phyloP scores from a whole-genome alignment of 2,797 vertebrate species.

The Trachurus trachurus region DNA sequence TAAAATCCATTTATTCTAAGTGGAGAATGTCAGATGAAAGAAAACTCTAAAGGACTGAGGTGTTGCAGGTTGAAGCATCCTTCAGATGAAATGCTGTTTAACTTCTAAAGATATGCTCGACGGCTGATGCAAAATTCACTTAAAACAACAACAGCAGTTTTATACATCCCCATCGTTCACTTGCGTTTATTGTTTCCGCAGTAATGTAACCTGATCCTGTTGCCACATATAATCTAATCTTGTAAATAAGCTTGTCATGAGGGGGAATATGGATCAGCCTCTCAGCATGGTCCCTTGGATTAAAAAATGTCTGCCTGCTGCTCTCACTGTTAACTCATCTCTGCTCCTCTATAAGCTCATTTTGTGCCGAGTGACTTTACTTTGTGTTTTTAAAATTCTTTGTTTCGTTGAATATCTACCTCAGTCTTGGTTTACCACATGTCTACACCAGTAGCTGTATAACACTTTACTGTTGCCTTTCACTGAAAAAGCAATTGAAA shows the following conservation, averaged over 20 bases:
- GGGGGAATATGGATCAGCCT: constrained; percentile 66
- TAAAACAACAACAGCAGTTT: constrained; percentile 21
- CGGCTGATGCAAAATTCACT: constrained; percentile 27
- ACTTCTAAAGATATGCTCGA: background rate
- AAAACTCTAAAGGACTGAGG: constrained; percentile 22
- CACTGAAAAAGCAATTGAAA: constrained; percentile 46
- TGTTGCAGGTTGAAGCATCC: constrained; percentile 12
- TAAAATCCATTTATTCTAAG: constrained; percentile 61
- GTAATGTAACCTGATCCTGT: constrained; percentile 59
- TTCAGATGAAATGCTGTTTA: constrained; percentile 23
- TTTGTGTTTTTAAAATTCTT: constrained; percentile 54
- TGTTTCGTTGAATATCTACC: constrained; percentile 80
- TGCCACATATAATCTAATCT: constrained; percentile 70
- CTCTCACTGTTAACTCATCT: constrained; percentile 55
- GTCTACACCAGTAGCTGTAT: constrained; percentile 56
- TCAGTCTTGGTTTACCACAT: constrained; percentile 80
- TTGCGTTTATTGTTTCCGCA: constrained; percentile 15
- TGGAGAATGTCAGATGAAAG: constrained; percentile 36
- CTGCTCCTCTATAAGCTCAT: constrained; percentile 47
- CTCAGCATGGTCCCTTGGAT: constrained; percentile 65
- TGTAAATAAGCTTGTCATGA: constrained; percentile 76
- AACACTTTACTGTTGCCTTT: constrained; percentile 64
- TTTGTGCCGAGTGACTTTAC: constrained; percentile 53
- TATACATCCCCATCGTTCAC: constrained; percentile 33
- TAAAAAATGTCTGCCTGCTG: constrained; percentile 71